Conservation (phyloP, 2,797 vertebrate species). For the Gadopsis bispinosus region DNA sequence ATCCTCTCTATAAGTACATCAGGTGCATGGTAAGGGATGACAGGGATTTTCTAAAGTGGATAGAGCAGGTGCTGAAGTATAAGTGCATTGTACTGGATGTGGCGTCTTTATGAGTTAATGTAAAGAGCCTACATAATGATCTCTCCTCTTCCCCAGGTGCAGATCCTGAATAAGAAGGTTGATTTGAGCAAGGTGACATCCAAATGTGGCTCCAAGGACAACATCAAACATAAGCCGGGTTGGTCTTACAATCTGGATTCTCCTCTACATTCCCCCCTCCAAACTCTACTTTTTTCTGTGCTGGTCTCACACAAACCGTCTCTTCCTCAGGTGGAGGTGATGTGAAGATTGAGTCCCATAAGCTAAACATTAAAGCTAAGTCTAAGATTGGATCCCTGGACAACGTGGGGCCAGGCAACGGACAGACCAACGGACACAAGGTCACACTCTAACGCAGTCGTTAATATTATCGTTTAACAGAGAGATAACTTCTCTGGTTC, state of each 20-base stretch:
- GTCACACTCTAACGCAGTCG: slow-evolving; percentile 44
- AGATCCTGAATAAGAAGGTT: slow-evolving; percentile 95
- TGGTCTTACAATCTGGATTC: not conserved
- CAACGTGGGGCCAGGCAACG: slow-evolving; percentile 86
- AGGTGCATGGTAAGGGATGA: slow-evolving; percentile 20
- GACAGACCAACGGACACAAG: slow-evolving; percentile 84
- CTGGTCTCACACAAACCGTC: slow-evolving; percentile 2
- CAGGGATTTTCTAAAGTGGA: slow-evolving; percentile 2
- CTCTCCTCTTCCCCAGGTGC: slow-evolving; percentile 83
- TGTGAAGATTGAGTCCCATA: slow-evolving; percentile 92
- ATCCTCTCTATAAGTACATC: slow-evolving; percentile 20
- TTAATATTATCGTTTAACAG: not conserved
- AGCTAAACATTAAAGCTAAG: slow-evolving; percentile 91
- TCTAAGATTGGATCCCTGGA: slow-evolving; percentile 93
- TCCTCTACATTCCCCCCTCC: not conserved
- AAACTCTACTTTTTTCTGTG: not conserved
- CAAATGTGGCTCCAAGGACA: slow-evolving; percentile 96
- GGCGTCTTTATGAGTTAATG: not conserved
- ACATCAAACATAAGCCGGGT: slow-evolving; percentile 96
- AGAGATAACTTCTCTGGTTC: not conserved
- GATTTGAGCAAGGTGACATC: slow-evolving; percentile 94
- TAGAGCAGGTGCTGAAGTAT: not conserved
- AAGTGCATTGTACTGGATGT: not conserved
- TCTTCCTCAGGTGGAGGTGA: slow-evolving; percentile 89
- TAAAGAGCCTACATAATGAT: slow-evolving; percentile 22